Evolutionary conservation across 1,140 invertebrate genomes (phyloP), one percentile per base, ranked within the genome.

Genomic region (Ceratina japonica): DNA sequence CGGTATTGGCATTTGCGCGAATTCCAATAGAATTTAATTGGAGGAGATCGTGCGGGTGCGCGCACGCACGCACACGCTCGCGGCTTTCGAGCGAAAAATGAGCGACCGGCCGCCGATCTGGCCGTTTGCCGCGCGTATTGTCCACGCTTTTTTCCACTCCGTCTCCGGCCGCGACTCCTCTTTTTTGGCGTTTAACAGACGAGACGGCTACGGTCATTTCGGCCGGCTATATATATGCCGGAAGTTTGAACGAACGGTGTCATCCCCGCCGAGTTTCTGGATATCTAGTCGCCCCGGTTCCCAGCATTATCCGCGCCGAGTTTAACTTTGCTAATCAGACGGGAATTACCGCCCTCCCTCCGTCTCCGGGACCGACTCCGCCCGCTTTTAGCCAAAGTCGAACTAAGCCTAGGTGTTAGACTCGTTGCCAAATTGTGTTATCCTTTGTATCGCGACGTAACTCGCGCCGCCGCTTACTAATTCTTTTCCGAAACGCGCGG

Each of bases 21-120:
- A 91, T 91, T 90, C 90, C 90, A 89, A 91, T 91, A 87, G 89
- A 91, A 91, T 91, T 91, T 91, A 91, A 91, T 91, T 91, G 90
- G 89, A 90, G 88, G 89, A 90, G 87, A 87, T 89, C 84, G 84
- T 86, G 84, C 79, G 62, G 65, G 80, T 75, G 59, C 76, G 73
- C 71, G 65, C n/a, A 58, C 52, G 24, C 51, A n/a, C n/a, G n/a
- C n/a, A 69, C 27, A 20, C 52, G 15, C 20, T 15, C 52, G 20
- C 52, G 18, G 31, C 8, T 44, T 54, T 71, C 51, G 58, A 63
- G 56, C 58, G 58, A 68, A 49, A 75, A 75, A 66, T 31, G 62
- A 66, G n/a, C 62, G 74, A 10, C 37, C 31, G 73, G 16, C 56
- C 54, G 66, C 18, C 31, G 72, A 31, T 64, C 73, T 75, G 62